Conservation (phyloP, 2,113 vertebrate species). For the Sus scrofa region DNA sequence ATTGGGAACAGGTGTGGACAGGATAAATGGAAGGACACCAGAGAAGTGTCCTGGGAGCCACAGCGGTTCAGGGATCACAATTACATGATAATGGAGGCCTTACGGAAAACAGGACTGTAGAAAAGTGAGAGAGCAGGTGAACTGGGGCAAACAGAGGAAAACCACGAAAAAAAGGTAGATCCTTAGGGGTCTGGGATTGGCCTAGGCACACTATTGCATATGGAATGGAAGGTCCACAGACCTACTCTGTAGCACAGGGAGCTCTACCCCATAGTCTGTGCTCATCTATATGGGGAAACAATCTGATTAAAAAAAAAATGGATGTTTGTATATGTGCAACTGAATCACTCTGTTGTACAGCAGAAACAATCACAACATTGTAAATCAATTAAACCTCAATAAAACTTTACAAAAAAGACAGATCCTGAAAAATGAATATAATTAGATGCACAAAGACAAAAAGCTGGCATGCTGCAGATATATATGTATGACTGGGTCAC, state of each 20-base stretch:
- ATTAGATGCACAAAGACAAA: background rate
- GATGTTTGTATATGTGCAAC: no score
- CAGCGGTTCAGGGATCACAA: background rate
- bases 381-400: no score
- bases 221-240: no score
- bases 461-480: background rate
- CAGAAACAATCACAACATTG: no score
- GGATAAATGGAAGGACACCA: background rate
- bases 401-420: background rate
- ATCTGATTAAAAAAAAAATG: no score
- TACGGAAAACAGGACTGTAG: background rate
- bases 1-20: background rate
- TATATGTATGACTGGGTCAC: background rate
- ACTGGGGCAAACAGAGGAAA: background rate
- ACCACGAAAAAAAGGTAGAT: background rate
- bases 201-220: no score
- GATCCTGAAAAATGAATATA: background rate
- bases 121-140: background rate
- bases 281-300: no score
- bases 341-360: no score
- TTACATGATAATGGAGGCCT: background rate
- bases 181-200: no score
- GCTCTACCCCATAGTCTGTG: no score
- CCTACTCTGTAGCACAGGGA: no score
- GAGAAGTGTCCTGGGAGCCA: background rate